Evolutionary conservation across 2,113 vertebrate genomes (phyloP), one percentile per base, ranked within the genome.

Genomic region (Macrotis lagotis): DNA sequence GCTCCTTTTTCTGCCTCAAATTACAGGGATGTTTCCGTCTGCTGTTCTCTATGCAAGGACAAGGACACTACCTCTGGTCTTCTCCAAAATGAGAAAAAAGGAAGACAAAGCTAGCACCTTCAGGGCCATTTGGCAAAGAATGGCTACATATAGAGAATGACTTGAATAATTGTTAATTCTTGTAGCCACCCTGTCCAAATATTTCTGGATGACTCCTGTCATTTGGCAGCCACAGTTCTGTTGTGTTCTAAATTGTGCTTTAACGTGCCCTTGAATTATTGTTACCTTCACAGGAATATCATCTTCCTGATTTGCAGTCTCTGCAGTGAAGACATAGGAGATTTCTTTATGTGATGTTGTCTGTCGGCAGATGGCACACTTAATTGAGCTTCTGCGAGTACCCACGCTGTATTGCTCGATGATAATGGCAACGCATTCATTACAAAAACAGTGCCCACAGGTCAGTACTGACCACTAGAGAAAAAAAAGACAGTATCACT

Each of bases 361-460:
- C 98, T 99, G 99, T 93, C 99, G 99, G 97, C 99, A 99, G 95
- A 99, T 99, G 97, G 99, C 99, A 96, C 99, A 99, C 93, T 99
- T 99, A 95, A 99, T 99, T 52, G 99, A 99, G 51, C 99, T 99
- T 12, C 99, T 98, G 47, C 99, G 98, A 1, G 99, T 99, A 47
- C 99, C 99, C 93, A 99, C 98, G 0, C 99, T 99, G 98, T 99
- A 99, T 95, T 99, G 99, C 92, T 99, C 99, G 92, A 99, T 98
- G 52, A 99, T 99, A 97, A 99, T 99, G 25, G 99, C 98, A 14
- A 99, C 98, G 96, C 99, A 99, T 92, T 99, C 99, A 4, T 99
- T 99, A 91, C 99, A 99, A 97, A 99, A 99, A 97, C 99, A 99
- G 97, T 99, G 99, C 8, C 99, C 99, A 37, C 99, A 99, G 0